Base-by-base conservation (phyloP, 2,113 vertebrate genomes). In the Brachypodius melanocephalos region DNA sequence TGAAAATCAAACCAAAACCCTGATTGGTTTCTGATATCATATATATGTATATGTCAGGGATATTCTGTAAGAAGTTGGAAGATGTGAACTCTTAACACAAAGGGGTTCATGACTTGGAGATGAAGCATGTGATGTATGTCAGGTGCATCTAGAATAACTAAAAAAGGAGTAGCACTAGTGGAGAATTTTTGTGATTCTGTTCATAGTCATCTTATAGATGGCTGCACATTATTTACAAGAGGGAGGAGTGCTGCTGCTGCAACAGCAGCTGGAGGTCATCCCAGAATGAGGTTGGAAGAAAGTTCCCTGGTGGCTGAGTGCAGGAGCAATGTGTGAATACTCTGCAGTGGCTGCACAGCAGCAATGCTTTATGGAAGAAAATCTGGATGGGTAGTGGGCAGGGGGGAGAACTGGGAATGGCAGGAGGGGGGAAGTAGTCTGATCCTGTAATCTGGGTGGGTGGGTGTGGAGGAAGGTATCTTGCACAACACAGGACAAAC, bases 141-240 rank as follows among this genome's bases (percentile, higher is more conserved):
- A 49, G 19, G 17, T 65, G 12, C 20, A 46, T 54, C 28, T 42
- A 14, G 26, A 77, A 52, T 28, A 52, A 69, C 1, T 29, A 43
- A 26, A 51, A 54, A 51, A 65, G 55, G n/a, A 87, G 18, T 0
- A 14, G 32, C 3, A 1, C 8, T 46, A 51, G 32, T 32, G 31
- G 51, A 29, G n/a, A 68, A 20, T 29, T 59, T 22, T 51, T 45
- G 31, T n/a, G 18, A 5, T 69, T 81, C 29, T 54, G 14, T 42
- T 68, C 22, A 2, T 21, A 11, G 45, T 19, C 8, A 3, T 22
- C 17, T 52, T 67, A 14, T 20, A 65, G 55, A 11, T 5, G 4
- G 29, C 48, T 59, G 52, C 4, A 5, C 5, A 0, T 19, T 40
- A 13, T 14, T 77, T 8, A 8, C 4, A 5, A 9, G 61, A 51